Evolutionary conservation across 2,113 vertebrate genomes (phyloP).

Genomic region (Brachirus orientalis): DNA sequence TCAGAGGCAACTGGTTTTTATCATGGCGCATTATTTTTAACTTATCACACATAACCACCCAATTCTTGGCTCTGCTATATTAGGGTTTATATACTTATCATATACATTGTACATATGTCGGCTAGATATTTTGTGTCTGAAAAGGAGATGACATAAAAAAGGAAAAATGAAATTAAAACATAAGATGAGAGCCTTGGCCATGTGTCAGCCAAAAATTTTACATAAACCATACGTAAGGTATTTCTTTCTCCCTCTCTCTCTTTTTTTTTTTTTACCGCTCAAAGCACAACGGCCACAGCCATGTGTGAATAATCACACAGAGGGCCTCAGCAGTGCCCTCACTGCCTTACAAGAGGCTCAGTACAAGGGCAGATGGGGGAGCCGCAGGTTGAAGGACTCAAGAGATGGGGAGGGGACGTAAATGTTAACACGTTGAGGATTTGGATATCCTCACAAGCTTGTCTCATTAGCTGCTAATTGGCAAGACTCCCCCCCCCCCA

Average conservation of each 20-base stretch:
- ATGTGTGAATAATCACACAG: conserved; percentile 82
- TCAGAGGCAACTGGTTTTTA: conserved; percentile 78
- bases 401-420: conserved; percentile 65
- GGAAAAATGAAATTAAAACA: conserved; percentile 40
- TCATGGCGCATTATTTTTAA: conserved; percentile 81
- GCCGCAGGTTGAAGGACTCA: conserved; percentile 58
- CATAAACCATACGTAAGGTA: conserved; percentile 77
- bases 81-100: conserved; percentile 14
- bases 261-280: conserved; percentile 59
- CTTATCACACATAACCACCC: conserved; percentile 76
- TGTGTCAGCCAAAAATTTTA: conserved; percentile 73
- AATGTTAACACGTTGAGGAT: conserved; percentile 81
- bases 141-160: not conserved
- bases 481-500: conserved; percentile 80
- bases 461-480: conserved; percentile 90
- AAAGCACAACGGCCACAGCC: conserved; percentile 70
- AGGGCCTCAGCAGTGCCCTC: conserved; percentile 76
- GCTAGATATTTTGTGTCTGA: not conserved
- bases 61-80: conserved; percentile 59
- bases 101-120: conserved; percentile 20
- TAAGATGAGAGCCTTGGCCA: conserved; percentile 57
- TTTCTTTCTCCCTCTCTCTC: conserved; percentile 72
- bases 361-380: conserved; percentile 74
- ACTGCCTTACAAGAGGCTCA: conserved; percentile 62
- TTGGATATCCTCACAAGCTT: conserved; percentile 85